These are phyloP conservation scores for Hippocampus barbouri DNA, from an alignment of 2,113 vertebrate genomes.

Conservation along the genomic window DNA sequence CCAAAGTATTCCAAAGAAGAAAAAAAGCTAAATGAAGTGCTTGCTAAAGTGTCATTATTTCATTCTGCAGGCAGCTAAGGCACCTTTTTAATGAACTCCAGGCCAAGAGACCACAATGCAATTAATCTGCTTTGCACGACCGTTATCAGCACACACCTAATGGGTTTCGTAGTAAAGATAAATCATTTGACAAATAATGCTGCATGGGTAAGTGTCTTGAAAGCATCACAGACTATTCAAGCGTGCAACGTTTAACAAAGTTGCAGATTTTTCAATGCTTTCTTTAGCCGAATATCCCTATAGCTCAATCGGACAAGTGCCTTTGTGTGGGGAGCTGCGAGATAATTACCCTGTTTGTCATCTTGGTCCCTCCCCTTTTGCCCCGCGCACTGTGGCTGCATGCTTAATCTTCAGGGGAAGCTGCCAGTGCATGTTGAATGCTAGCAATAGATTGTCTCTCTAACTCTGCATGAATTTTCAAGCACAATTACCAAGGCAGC, in stretches of 20 bases:
- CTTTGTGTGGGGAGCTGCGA: conserved; percentile 36
- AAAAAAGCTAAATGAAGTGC: conserved; percentile 16
- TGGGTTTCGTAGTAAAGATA: conserved; percentile 15
- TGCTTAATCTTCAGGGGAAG: conserved; percentile 61
- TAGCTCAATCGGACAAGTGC: conserved; percentile 55
- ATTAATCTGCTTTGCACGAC: conserved; percentile 28
- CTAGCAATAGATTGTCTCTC: conserved; percentile 47
- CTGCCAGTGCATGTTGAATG: conserved; percentile 69
- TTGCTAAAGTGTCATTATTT: conserved; percentile 36
- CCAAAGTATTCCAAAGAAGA: conserved; percentile 14
- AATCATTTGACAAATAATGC: conserved; percentile 15
- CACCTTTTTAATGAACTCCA: conserved; percentile 33
- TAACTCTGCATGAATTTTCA: conserved; percentile 69
- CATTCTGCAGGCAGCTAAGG: conserved; percentile 29
- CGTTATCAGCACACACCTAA: conserved; percentile 26
- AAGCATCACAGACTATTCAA: conserved; percentile 23
- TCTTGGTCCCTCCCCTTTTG: conserved; percentile 52
- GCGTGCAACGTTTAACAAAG: conserved; percentile 21
- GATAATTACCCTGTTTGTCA: conserved; percentile 67
- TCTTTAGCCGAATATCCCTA: conserved; percentile 37
- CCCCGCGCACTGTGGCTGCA: conserved; percentile 44
- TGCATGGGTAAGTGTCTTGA: conserved; percentile 11
- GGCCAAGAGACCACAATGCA: conserved; percentile 18
- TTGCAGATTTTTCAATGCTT: conserved; percentile 31
- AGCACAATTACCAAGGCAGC: conserved; percentile 53